Evolutionary conservation across 2,888 invertebrate species (phyloP).

Genomic region (Clunio marinus): DNA sequence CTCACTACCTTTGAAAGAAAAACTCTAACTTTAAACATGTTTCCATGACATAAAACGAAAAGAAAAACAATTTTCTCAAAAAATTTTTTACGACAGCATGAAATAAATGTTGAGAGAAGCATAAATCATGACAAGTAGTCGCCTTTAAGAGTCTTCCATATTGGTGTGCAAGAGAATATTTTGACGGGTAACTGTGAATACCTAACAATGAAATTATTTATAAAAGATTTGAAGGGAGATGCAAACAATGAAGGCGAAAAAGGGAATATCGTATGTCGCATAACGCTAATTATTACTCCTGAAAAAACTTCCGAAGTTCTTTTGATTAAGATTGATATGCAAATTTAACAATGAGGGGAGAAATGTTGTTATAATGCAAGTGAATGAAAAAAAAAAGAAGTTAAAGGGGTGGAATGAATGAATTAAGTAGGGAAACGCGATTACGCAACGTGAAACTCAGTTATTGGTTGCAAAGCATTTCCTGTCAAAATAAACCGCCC

Average conservation of each 20-base stretch:
- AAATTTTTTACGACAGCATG: too few species aligned
- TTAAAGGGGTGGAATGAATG: constrained; percentile 27
- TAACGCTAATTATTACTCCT: constrained; percentile 20
- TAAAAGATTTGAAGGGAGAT: neutral
- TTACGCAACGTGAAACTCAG: neutral
- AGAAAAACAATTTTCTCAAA: neutral
- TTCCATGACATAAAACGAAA: neutral
- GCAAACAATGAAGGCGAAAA: neutral
- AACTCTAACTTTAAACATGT: constrained; percentile 16
- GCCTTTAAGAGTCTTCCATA: neutral
- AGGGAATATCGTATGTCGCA: neutral
- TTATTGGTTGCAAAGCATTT: constrained; percentile 28
- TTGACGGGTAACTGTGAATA: neutral
- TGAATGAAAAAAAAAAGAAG: too few species aligned
- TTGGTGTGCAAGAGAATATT: neutral
- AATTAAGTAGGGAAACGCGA: neutral
- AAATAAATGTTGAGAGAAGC: too few species aligned
- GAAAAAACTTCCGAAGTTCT: neutral
- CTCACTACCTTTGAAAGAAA: neutral
- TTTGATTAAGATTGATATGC: constrained; percentile 34
- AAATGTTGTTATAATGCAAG: too few species aligned
- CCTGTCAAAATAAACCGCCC: constrained; percentile 28
- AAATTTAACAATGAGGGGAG: constrained; percentile 7
- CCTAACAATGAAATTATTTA: neutral
- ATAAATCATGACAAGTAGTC: constrained; percentile 4